These are phyloP conservation scores for Picathartes gymnocephalus DNA, from an alignment of 2,113 vertebrate genomes.

Conservation along the genomic window DNA sequence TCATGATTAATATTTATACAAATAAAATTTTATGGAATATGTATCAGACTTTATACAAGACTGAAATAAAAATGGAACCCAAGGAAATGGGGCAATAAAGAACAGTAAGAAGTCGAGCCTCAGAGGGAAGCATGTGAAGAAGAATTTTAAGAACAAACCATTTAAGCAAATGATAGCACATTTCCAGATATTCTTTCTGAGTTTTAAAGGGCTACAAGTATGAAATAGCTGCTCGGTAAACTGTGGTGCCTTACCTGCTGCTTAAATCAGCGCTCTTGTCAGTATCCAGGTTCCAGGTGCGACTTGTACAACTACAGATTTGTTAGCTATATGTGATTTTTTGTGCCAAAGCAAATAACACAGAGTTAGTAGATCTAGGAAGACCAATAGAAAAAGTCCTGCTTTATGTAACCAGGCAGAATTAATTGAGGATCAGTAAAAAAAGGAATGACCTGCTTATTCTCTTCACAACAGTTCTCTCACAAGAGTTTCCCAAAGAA, in stretches of 20 bases:
- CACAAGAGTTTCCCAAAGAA: neutral
- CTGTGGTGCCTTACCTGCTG: neutral
- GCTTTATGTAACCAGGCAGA: neutral
- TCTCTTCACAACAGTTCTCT: neutral
- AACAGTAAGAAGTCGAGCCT: neutral
- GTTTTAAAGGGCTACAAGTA: neutral
- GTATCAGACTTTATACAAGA: neutral
- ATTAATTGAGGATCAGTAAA: neutral
- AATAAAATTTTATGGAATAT: neutral
- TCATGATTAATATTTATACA: neutral
- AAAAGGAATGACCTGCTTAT: neutral
- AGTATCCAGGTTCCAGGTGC: neutral
- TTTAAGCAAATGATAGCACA: neutral
- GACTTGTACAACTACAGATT: neutral
- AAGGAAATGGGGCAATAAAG: neutral
- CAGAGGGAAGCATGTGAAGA: neutral
- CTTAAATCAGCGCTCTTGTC: neutral
- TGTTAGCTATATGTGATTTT: neutral
- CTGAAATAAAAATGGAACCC: neutral
- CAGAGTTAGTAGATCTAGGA: neutral
- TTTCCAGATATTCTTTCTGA: neutral
- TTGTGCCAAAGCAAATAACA: neutral
- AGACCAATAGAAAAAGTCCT: neutral
- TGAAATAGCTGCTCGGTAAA: neutral
- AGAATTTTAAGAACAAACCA: neutral